Percentiles rank a stretch among this genome's conserved stretches.
Conservation (phyloP, 2,888 invertebrate species). For the Dendrolimus pini region DNA sequence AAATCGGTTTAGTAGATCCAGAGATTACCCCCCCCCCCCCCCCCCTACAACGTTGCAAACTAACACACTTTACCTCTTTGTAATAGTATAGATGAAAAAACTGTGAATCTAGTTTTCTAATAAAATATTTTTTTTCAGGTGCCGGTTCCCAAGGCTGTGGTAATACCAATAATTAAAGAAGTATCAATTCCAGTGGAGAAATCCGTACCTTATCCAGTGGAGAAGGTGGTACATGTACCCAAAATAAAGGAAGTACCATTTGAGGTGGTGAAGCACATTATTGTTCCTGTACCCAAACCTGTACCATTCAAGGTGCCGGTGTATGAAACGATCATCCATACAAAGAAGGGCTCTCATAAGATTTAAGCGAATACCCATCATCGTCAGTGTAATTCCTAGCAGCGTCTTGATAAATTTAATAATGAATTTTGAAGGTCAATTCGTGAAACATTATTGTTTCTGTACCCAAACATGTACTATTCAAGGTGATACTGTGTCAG, state of each 20-base stretch:
- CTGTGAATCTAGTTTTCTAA: no score
- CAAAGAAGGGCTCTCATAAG: constrained; percentile 76
- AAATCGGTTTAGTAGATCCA: no score
- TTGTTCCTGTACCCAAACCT: constrained; percentile 82
- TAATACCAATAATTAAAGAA: constrained; percentile 82
- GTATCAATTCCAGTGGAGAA: constrained; percentile 83
- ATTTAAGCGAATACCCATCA: constrained; percentile 23
- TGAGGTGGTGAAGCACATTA: constrained; percentile 80
- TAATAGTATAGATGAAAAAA: no score
- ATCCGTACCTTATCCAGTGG: constrained; percentile 83
- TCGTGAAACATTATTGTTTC: no score
- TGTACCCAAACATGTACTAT: no score
- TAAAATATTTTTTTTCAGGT: constrained; percentile 55
- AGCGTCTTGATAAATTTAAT: background rate
- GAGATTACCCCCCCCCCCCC: no score
- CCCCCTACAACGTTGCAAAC: no score
- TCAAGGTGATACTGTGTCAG: background rate
- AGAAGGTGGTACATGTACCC: constrained; percentile 79
- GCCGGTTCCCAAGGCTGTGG: constrained; percentile 81
- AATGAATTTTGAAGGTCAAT: background rate
- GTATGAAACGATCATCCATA: constrained; percentile 83
- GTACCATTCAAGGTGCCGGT: constrained; percentile 83
- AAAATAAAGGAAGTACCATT: constrained; percentile 82
- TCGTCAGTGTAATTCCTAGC: background rate
- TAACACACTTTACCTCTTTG: no score